phyloP scores from a whole-genome alignment of 2,888 invertebrate genomes.

The Desoria tigrina region DNA sequence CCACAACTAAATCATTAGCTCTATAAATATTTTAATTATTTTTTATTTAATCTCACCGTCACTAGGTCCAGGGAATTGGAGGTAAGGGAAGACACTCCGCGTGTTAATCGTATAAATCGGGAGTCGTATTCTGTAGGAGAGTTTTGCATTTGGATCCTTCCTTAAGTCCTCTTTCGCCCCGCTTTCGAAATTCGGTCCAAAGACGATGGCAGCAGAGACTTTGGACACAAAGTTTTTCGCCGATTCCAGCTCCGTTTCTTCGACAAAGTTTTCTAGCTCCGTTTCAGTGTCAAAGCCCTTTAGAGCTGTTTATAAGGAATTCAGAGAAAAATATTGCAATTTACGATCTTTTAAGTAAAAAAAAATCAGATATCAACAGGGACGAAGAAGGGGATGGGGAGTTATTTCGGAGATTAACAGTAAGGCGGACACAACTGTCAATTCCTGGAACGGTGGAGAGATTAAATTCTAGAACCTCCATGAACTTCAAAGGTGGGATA shows the following conservation, averaged over 20 bases:
- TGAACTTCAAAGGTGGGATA: too few species aligned
- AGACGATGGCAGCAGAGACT: slow-evolving; percentile 41
- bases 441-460: too few species aligned
- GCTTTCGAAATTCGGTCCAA: slow-evolving; percentile 38
- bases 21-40: too few species aligned
- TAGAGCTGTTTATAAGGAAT: slow-evolving; percentile 17
- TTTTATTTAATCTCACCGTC: slow-evolving; percentile 35
- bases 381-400: not conserved
- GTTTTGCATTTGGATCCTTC: slow-evolving; percentile 1
- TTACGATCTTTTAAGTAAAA: not conserved
- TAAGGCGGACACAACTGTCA: too few species aligned
- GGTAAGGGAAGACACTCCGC: slow-evolving; percentile 20
- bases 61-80: slow-evolving; percentile 43
- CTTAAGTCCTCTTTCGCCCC: slow-evolving; percentile 17
- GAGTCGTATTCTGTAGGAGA: slow-evolving; percentile 42
- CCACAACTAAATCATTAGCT: too few species aligned
- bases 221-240: slow-evolving; percentile 33
- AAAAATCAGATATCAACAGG: not conserved
- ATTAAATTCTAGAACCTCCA: too few species aligned
- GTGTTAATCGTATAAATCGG: slow-evolving; percentile 39
- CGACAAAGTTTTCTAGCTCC: slow-evolving; percentile 34
- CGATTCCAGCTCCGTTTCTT: slow-evolving; percentile 28
- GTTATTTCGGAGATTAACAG: too few species aligned
- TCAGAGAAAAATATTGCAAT: not conserved
- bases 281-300: slow-evolving; percentile 31